Base-by-base conservation (phyloP, 2,797 vertebrate species). In the Phrynocephalus guinanensis region DNA sequence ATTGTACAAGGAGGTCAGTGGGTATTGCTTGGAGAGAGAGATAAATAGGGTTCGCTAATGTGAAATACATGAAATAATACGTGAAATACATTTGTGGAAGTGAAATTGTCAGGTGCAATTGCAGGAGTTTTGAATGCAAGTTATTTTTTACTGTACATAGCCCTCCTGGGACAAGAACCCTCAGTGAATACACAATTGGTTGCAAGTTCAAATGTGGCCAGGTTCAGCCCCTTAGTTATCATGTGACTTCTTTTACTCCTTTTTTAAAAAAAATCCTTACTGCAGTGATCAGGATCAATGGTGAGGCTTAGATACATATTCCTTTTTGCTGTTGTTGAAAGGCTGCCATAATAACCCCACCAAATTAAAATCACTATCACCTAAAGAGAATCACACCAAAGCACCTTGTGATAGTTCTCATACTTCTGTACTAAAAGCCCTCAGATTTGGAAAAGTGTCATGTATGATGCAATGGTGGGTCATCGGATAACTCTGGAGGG, bases 391-490 rank as follows among this genome's bases (percentile, higher is more conserved):
- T 70, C 2, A 0, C 2, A 26, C 0, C 1, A 52, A 78, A 68
- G 24, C 92, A 82, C 26, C 82, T 85, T 4, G 60, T 79, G 83
- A 67, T 0, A 56, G 83, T 48, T 90, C 22, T 98, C 96, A 99
- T 95, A 99, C 98, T 24, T 99, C 98, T 0, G 98, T 99, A 96
- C 98, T 99, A 96, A 99, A 96, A 95, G 98, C 98, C 92, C 97
- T 97, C 30, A 97, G 97, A 96, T 98, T 98, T 6, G 96, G 97
- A 96, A 98, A 98, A 93, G 97, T 95, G 88, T 98, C 97, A 0
- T 95, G 97, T 78, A 96, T 93, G 10, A 96, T 93, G 91, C 95
- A 92, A 3, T 94, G 93, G 72, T 97, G 96, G 93, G 97, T 98
- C 97, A 98, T 79, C 97, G 97, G 92, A 95, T 97, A 95, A 96